phyloP scores from a whole-genome alignment of 2,888 invertebrate species.

The Auanema sp. region DNA sequence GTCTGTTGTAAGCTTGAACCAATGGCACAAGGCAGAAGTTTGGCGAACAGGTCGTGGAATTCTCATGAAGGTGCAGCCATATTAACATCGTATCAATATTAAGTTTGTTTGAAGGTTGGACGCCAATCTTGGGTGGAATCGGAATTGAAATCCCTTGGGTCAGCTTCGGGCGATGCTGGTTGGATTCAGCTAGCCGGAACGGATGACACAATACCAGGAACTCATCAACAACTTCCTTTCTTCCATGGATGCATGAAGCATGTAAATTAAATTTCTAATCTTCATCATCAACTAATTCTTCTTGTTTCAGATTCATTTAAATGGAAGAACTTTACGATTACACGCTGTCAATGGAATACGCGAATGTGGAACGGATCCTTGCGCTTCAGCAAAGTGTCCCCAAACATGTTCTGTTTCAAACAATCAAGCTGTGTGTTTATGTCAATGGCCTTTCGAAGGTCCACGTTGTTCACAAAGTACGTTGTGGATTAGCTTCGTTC shows the following conservation, averaged over 20 bases:
- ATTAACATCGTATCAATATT: neutral
- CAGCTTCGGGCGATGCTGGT: conserved; percentile 8
- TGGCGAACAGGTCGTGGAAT: conserved; percentile 46
- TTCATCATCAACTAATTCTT: neutral
- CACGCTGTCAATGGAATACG: conserved; percentile 21
- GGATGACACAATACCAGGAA: conserved; percentile 10
- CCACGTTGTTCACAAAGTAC: conserved; percentile 14
- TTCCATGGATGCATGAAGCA: conserved; percentile 36
- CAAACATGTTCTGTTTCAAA: conserved; percentile 30
- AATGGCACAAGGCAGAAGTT: conserved; percentile 48
- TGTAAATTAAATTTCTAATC: conserved; percentile 12
- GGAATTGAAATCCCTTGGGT: conserved; percentile 21
- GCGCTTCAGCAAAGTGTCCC: conserved; percentile 32
- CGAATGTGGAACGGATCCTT: conserved; percentile 43
- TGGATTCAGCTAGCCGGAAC: too few species aligned
- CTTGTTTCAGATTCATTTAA: conserved; percentile 31
- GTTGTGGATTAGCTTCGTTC: conserved; percentile 4
- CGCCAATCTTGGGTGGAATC: conserved; percentile 41
- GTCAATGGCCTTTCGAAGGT: conserved; percentile 36
- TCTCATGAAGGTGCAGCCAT: conserved; percentile 29
- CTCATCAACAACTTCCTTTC: conserved; percentile 13
- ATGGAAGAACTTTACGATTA: conserved; percentile 26
- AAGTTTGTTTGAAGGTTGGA: conserved; percentile 23
- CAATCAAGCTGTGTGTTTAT: conserved; percentile 32
- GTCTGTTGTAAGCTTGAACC: conserved; percentile 30